phyloP scores from a whole-genome alignment of 35 echinoderm and acorn worm genomes.

The Hemicentrotus pulcherrimus region DNA sequence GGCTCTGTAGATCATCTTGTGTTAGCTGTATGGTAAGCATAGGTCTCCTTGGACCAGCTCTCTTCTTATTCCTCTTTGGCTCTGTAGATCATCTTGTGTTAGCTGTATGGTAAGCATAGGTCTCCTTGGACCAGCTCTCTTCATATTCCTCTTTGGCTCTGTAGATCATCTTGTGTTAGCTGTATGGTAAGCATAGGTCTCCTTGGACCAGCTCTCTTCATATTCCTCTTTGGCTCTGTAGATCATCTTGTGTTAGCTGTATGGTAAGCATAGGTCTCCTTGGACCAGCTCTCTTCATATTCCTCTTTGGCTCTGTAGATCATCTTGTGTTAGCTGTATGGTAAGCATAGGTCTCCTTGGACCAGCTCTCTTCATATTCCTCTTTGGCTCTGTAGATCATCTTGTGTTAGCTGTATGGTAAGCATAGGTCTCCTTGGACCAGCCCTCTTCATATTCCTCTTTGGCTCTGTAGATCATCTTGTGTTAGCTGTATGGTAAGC shows the following conservation, averaged over 20 bases:
- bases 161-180: constrained; percentile 79
- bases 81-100: constrained; percentile 75
- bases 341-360: constrained; percentile 84
- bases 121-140: constrained; percentile 82
- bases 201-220: constrained; percentile 82
- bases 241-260: constrained; percentile 79
- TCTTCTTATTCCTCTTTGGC: constrained; percentile 83
- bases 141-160: constrained; percentile 78
- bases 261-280: constrained; percentile 82
- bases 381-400: constrained; percentile 80
- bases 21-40: constrained; percentile 89
- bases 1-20: constrained; percentile 75
- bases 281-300: constrained; percentile 82
- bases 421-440: constrained; percentile 82
- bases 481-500: constrained; percentile 82
- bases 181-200: constrained; percentile 84
- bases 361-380: constrained; percentile 79
- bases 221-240: constrained; percentile 79
- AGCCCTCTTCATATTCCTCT: constrained; percentile 78
- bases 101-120: constrained; percentile 91
- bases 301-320: constrained; percentile 80
- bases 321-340: constrained; percentile 80
- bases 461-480: constrained; percentile 78
- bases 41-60: constrained; percentile 80
- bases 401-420: constrained; percentile 84